Evolutionary conservation across 2,113 vertebrate genomes (phyloP).

Genomic region (Crypturellus undulatus): DNA sequence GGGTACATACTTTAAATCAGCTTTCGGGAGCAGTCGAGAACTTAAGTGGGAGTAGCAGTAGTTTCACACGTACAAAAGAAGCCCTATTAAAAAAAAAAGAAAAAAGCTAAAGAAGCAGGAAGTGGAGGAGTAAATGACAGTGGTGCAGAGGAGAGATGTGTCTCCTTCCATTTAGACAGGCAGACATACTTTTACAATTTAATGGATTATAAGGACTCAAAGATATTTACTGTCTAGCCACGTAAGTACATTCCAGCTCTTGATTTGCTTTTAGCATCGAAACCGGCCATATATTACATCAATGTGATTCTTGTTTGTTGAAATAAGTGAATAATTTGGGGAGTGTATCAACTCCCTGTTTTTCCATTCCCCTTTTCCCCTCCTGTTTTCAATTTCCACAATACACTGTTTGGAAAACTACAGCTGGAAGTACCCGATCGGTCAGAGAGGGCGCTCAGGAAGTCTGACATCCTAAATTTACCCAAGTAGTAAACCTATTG

Average conservation of each 20-base stretch:
- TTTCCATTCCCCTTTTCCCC: slow-evolving; percentile 34
- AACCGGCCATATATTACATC: slow-evolving; percentile 62
- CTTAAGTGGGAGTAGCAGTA: slow-evolving; percentile 8
- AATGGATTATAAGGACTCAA: slow-evolving; percentile 60
- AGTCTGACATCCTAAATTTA: background rate
- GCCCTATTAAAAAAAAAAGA: background rate
- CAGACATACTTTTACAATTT: slow-evolving; percentile 59
- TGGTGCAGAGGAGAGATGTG: slow-evolving; percentile 42
- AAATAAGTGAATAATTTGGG: slow-evolving; percentile 66
- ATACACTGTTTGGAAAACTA: background rate
- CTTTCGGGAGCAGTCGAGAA: background rate
- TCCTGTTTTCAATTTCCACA: slow-evolving; percentile 38
- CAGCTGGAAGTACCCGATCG: slow-evolving; percentile 19
- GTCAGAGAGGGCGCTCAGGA: background rate
- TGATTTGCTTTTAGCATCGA: slow-evolving; percentile 71
- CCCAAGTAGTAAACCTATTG: slow-evolving; percentile 11
- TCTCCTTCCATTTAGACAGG: slow-evolving; percentile 65
- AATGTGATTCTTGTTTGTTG: slow-evolving; percentile 54
- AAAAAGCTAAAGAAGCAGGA: slow-evolving; percentile 48
- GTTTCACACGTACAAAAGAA: slow-evolving; percentile 44
- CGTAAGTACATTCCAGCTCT: slow-evolving; percentile 67
- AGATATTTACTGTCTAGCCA: slow-evolving; percentile 72
- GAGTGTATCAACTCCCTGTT: slow-evolving; percentile 17
- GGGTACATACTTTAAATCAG: background rate
- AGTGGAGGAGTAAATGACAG: slow-evolving; percentile 62